Conservation (phyloP, 1,140 invertebrate genomes). For the Diprion similis region DNA sequence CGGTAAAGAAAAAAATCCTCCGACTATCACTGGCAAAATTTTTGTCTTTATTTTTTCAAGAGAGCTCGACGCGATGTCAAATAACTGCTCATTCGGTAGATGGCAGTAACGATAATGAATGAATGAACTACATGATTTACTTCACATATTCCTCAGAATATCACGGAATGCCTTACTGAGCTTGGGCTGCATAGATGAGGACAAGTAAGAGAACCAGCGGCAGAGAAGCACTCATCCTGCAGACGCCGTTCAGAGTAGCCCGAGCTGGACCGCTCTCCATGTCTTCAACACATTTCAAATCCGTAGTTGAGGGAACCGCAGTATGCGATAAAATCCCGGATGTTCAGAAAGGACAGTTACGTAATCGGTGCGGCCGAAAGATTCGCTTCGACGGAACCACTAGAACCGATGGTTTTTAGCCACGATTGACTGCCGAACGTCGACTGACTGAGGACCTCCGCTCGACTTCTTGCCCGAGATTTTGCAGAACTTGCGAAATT, state of each 20-base stretch:
- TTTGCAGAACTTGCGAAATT: constrained; percentile 59
- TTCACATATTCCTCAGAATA: background rate
- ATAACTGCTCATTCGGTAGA: too few species aligned
- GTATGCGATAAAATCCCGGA: too few species aligned
- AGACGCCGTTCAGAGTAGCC: background rate
- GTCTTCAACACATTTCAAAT: constrained; percentile 3
- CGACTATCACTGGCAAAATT: too few species aligned
- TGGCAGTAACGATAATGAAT: too few species aligned
- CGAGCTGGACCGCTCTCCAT: background rate
- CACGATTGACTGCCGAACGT: constrained; percentile 1
- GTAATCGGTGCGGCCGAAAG: too few species aligned
- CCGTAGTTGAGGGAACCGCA: background rate
- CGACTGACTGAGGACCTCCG: constrained; percentile 46
- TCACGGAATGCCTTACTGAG: constrained; percentile 1
- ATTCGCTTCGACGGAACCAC: too few species aligned
- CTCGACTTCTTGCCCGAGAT: constrained; percentile 47
- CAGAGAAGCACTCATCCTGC: background rate
- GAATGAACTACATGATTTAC: too few species aligned
- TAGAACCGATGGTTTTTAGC: background rate
- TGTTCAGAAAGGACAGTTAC: too few species aligned
- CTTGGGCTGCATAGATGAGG: background rate
- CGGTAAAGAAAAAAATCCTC: too few species aligned
- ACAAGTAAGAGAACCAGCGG: background rate
- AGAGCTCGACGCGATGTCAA: too few species aligned
- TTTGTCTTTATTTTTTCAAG: too few species aligned